phyloP scores from a whole-genome alignment of 2,797 vertebrate species.

The Periparus ater region DNA sequence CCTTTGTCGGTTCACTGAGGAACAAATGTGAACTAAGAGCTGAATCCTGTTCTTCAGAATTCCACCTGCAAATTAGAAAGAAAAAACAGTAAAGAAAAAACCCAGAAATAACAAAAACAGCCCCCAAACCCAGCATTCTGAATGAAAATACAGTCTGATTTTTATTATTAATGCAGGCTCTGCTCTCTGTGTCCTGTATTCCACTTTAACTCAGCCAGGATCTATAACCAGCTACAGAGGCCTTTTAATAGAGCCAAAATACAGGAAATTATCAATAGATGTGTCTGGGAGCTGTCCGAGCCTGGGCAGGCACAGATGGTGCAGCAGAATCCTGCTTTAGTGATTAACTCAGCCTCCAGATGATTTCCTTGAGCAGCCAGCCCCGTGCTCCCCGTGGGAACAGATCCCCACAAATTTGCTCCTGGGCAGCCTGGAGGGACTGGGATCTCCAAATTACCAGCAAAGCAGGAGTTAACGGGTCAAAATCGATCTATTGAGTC shows the following conservation, averaged over 20 bases:
- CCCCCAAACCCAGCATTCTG: background rate
- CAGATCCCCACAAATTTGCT: background rate
- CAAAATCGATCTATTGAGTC: constrained; percentile 61
- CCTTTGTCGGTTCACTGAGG: background rate
- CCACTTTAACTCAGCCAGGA: background rate
- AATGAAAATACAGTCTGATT: background rate
- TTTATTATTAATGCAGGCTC: background rate
- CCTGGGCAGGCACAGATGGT: background rate
- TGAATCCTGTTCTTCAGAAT: background rate
- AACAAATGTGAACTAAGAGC: background rate
- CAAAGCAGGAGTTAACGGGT: constrained; percentile 31
- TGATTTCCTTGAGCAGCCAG: background rate
- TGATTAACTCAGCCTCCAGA: background rate
- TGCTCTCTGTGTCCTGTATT: background rate
- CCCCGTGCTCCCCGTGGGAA: fast-evolving
- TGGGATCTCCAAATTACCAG: background rate
- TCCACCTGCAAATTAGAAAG: background rate
- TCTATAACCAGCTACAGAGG: background rate
- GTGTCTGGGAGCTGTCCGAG: background rate
- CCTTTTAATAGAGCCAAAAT: background rate
- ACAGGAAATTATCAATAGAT: background rate
- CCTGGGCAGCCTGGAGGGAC: background rate
- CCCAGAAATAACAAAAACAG: background rate
- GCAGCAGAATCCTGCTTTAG: background rate
- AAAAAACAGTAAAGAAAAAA: background rate